Evolutionary conservation across 2,797 vertebrate species (phyloP).

Genomic region (Mormyrus hasselquistii): DNA sequence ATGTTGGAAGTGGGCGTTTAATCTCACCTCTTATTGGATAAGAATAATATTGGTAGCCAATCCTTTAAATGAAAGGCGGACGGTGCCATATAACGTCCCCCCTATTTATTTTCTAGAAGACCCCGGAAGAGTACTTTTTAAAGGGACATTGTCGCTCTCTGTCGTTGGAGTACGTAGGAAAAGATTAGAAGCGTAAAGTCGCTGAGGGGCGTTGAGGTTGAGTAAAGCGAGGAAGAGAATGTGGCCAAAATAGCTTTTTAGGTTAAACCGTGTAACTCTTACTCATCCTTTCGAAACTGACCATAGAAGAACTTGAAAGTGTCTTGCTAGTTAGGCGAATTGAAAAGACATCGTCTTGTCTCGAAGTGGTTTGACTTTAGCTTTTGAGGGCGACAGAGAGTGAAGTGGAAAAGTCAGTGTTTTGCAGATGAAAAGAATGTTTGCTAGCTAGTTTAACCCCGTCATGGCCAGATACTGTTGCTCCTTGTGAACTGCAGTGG

Average conservation of each 20-base stretch:
- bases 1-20: slow-evolving; percentile 2
- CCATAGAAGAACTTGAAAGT: not conserved
- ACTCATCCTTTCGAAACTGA: not conserved
- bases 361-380: not conserved
- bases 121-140: slow-evolving; percentile 27
- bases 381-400: not conserved
- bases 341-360: not conserved
- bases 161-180: slow-evolving; percentile 10
- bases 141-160: slow-evolving; percentile 13
- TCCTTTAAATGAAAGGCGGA: slow-evolving; percentile 23
- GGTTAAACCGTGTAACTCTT: not conserved
- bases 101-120: slow-evolving; percentile 18
- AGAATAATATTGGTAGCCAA: not conserved
- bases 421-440: slow-evolving; percentile 18
- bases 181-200: slow-evolving; percentile 14
- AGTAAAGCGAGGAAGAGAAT: slow-evolving; percentile 9
- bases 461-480: not conserved
- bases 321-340: not conserved
- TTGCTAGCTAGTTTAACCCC: slow-evolving; percentile 16
- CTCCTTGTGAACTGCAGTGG: not conserved
- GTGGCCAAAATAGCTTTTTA: not conserved
- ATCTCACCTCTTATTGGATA: slow-evolving; percentile 12
- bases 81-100: not conserved
- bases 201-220: slow-evolving; percentile 3
- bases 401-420: slow-evolving; percentile 11